Conservation (phyloP, 2,888 invertebrate genomes). For the Heliconius cydno region DNA sequence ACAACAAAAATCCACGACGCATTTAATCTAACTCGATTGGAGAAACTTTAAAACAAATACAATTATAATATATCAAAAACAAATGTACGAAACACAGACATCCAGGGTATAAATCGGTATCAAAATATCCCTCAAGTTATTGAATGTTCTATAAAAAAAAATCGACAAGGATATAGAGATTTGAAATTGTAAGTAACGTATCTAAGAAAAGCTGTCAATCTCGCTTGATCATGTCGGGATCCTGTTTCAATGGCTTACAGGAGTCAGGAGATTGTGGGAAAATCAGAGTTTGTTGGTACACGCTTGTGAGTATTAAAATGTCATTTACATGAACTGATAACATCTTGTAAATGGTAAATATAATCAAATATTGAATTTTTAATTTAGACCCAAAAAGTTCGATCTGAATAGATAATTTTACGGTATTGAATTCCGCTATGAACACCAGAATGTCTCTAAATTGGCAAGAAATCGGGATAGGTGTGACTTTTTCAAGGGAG, state of each 20-base stretch:
- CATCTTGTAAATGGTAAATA: not conserved
- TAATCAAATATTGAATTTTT: too few species aligned
- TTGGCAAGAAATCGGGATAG: not conserved
- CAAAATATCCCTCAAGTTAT: too few species aligned
- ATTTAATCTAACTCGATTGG: too few species aligned
- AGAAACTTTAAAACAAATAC: too few species aligned
- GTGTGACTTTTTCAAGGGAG: not conserved
- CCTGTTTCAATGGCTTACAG: not conserved
- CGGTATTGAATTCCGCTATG: not conserved
- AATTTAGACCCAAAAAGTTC: not conserved
- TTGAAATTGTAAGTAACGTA: not conserved
- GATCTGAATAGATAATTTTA: not conserved
- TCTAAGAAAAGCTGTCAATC: not conserved
- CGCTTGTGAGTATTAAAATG: not conserved
- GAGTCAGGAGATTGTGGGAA: not conserved
- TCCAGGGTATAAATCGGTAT: too few species aligned
- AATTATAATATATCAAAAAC: too few species aligned
- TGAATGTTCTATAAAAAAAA: not conserved
- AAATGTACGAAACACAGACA: too few species aligned
- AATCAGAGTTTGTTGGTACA: not conserved
- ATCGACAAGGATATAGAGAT: not conserved
- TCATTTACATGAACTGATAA: not conserved
- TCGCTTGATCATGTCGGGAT: slow-evolving; percentile 7
- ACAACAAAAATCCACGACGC: too few species aligned
- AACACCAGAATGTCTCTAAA: not conserved